Base-by-base conservation (phyloP, 2,888 invertebrate genomes). In the Pristionchus entomophagus region DNA sequence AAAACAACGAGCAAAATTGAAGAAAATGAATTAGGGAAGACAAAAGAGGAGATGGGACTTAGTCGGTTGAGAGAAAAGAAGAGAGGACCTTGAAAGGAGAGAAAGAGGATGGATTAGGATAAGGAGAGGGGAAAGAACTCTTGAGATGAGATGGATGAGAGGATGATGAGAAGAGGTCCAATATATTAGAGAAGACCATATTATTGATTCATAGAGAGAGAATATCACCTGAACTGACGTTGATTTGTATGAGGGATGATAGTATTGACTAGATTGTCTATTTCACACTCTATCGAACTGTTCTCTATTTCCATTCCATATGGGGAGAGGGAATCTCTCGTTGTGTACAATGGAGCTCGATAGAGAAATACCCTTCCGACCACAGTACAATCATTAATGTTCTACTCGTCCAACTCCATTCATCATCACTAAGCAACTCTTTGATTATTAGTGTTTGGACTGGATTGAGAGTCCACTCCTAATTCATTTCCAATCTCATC, bases 61-160 rank as follows among this genome's bases (percentile, higher is more conserved):
- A 26, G 73, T 41, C 41, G 2, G 65, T 32, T 62, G 22, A 69
- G 69, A n/a, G 73, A 45, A 41, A 38, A 62, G n/a, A n/a, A n/a
- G 62, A 10, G 69, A 73, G 73, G 73, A 73, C 73, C 73, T 73
- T 73, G 73, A 73, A 45, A 73, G 73, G 35, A 65, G 35, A 35
- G 65, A 59, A 59, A 29, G 35, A 65, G 8, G 65, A 73, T n/a
- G 41, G 73, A 73, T 73, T 73, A 73, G n/a, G 73, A 41, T 73
- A 32, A 41, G 41, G 56, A 56, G 14, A 56, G n/a, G n/a, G n/a
- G n/a, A n/a, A 56, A 56, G 56, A 56, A 59, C 59, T 59, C 59
- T 59, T 59, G 59, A 59, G 29, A 59, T 59, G 59, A 59, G 59
- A 59, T 19, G 59, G 17, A 59, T 29, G 59, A 56, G 56, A 59